Conservation (phyloP, 2,888 invertebrate species). For the Ethmia dodecea region DNA sequence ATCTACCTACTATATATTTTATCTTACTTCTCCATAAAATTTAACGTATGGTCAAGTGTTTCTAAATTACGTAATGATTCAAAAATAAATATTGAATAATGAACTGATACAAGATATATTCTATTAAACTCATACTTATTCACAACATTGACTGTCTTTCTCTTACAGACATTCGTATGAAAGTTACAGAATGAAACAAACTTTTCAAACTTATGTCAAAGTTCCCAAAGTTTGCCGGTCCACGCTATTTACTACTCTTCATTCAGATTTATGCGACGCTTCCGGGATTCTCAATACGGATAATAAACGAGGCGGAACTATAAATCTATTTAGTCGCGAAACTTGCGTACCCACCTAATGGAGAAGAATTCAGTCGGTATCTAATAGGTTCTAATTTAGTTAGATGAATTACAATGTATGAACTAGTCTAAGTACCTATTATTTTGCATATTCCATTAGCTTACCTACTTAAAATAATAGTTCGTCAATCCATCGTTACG, state of each 20-base stretch:
- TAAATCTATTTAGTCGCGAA: slow-evolving; percentile 71
- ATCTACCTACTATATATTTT: no score
- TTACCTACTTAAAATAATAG: slow-evolving; percentile 60
- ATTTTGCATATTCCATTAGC: no score
- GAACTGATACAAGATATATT: no score
- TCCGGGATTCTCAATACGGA: slow-evolving; percentile 56
- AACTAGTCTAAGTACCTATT: no score
- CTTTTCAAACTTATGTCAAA: slow-evolving; percentile 45
- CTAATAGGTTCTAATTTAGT: no score
- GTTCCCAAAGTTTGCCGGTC: slow-evolving; percentile 45
- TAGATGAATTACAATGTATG: no score
- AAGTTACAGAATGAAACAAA: slow-evolving; percentile 20
- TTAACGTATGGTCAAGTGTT: no score
- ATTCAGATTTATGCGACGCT: slow-evolving; percentile 74
- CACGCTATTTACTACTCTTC: slow-evolving; percentile 43
- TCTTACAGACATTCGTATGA: slow-evolving; percentile 27
- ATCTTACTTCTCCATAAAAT: no score
- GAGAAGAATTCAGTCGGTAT: slow-evolving; percentile 56
- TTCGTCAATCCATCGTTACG: slow-evolving; percentile 39
- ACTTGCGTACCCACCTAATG: slow-evolving; percentile 69
- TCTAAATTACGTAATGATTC: no score
- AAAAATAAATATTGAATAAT: no score
- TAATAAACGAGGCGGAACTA: slow-evolving; percentile 73
- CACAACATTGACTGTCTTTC: no score
- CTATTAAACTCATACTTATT: no score